Conservation (phyloP, 2,888 invertebrate species). For the Rotaria socialis region DNA sequence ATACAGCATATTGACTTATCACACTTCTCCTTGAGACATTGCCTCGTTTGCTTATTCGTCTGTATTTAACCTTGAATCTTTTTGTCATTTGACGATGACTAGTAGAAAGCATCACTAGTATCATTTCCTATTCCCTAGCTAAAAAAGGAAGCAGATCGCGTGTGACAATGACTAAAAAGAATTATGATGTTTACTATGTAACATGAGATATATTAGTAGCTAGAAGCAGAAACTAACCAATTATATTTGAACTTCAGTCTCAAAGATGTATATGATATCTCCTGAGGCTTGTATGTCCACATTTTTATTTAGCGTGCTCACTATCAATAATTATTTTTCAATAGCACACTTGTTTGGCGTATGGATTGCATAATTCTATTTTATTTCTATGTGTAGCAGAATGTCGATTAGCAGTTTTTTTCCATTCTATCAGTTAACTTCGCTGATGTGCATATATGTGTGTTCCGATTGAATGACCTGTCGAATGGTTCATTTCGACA, state of each 20-base stretch:
- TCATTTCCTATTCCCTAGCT: not conserved
- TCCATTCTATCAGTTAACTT: not conserved
- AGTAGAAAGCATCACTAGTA: not conserved
- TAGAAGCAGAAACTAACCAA: not conserved
- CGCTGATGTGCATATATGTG: not conserved
- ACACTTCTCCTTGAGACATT: not conserved
- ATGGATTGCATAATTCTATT: not conserved
- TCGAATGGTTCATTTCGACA: conserved; percentile 16
- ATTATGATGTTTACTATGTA: not conserved
- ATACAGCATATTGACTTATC: not conserved
- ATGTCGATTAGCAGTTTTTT: conserved; percentile 12
- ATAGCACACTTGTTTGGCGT: not conserved
- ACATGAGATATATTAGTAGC: not conserved
- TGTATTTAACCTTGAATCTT: not conserved
- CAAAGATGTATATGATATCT: not conserved
- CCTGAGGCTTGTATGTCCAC: not conserved
- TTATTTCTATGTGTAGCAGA: not conserved
- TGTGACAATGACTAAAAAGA: not conserved
- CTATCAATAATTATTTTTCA: conserved; percentile 23
- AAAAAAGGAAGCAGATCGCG: not conserved
- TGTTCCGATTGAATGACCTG: not conserved
- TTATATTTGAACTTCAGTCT: not conserved
- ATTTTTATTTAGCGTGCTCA: not conserved
- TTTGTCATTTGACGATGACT: not conserved
- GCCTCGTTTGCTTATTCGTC: not conserved